These are phyloP conservation scores for Agrochola litura DNA, from an alignment of 2,888 invertebrate genomes.

Conservation along the genomic window DNA sequence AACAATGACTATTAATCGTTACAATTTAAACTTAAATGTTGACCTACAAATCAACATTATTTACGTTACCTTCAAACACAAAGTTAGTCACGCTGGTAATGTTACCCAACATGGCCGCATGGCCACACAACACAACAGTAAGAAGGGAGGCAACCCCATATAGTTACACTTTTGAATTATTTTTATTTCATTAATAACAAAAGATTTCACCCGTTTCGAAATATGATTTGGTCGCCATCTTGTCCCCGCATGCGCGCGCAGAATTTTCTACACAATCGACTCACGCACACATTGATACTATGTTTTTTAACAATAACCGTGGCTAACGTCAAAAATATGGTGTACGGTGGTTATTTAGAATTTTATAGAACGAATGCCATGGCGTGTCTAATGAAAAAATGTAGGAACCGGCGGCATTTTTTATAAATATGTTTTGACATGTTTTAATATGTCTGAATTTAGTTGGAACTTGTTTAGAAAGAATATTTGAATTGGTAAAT, in stretches of 20 bases:
- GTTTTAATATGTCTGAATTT: conserved; percentile 74
- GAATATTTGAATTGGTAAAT: conserved; percentile 7
- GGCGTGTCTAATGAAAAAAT: conserved; percentile 75
- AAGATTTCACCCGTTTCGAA: conserved; percentile 89
- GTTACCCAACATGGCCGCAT: conserved; percentile 81
- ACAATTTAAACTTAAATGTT: conserved; percentile 53
- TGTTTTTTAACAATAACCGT: conserved; percentile 77
- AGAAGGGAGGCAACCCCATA: conserved; percentile 72
- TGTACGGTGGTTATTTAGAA: conserved; percentile 70
- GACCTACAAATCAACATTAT: conserved; percentile 62
- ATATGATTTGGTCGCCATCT: conserved; percentile 90
- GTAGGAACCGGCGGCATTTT: conserved; percentile 65
- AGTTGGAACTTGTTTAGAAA: conserved; percentile 52
- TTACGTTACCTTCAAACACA: conserved; percentile 58
- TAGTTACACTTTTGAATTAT: conserved; percentile 84
- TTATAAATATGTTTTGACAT: conserved; percentile 80
- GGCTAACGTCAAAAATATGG: conserved; percentile 77
- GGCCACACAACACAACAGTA: conserved; percentile 71
- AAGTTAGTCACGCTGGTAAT: conserved; percentile 84
- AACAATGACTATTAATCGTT: conserved; percentile 31
- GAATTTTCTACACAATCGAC: conserved; percentile 65
- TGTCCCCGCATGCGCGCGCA: conserved; percentile 76
- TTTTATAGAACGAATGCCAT: conserved; percentile 64
- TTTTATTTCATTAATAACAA: conserved; percentile 89
- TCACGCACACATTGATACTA: conserved; percentile 66